Base-by-base conservation (phyloP, 2,113 vertebrate species). In the Brachionichthys hirsutus region DNA sequence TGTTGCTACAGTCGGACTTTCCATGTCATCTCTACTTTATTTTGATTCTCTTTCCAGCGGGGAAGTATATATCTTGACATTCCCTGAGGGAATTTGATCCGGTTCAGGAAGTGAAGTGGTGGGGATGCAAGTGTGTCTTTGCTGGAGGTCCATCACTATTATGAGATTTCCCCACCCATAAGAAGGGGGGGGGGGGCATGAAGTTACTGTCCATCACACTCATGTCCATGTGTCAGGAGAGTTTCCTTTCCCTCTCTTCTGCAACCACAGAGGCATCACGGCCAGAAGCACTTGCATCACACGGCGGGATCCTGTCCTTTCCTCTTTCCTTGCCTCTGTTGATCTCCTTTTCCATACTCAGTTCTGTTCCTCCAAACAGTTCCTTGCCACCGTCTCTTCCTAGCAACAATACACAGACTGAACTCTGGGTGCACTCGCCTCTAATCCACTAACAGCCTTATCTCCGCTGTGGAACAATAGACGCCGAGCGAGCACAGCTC, bases 121-220 rank as follows among this genome's bases (percentile, higher is more conserved):
- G 40, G 67, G 50, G 53, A 50, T 40, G 6, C 3, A 11, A 68
- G 62, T 41, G 56, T 48, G 62, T 65, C 65, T 73, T 62, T 76
- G 74, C 76, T 78, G 34, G 53, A 84, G 71, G 78, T 77, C 72
- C 62, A 64, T 87, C 70, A 67, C 78, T 67, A 62, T 75, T 87
- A 90, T 91, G 83, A 85, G 76, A 81, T 84, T 78, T 89, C 89
- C 86, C 88, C 87, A 83, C 73, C 71, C 78, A 49, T 66, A 54
- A 65, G 56, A 76, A 48, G 58, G 74, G 78, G 74, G 65, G 8
- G 8, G 78, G 74, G 65, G 9, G 10, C 80, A 82, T 66, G 17
- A 82, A 83, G 86, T 78, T 75, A 78, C 80, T 78, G 85, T 90
- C 85, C 71, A 89, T 91, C 89, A 89, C 47, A 58, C 58, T 46